Base-by-base conservation (phyloP, 2,888 invertebrate genomes). In the Lochmaea capreae region DNA sequence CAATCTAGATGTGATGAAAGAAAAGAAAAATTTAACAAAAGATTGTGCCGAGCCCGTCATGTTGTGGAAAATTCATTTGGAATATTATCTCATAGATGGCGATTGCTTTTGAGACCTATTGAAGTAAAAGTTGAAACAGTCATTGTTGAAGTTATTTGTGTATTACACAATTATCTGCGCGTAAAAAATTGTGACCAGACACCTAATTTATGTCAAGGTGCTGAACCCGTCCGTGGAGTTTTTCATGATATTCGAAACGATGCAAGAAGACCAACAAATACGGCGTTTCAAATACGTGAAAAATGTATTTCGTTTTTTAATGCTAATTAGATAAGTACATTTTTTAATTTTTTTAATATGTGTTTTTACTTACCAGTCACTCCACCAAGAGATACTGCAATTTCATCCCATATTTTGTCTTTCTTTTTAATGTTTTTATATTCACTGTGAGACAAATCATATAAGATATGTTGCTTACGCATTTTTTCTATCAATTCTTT, bases 11-110 rank as follows among this genome's bases (percentile, higher is more conserved):
- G 16, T 61, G 72, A 79, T 68, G 14, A 5, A 46, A 63, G 69
- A 1, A 80, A 80, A 73, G 78, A 79, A 73, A 78, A 78, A 22
- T 81, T 63, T 68, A 81, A 79, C 65, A 61, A 65, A 12, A 65
- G 73, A 33, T 59, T 78, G 26, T 79, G 77, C 65, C 67, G 58
- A 67, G 22, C 22, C 22, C 22, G 22, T 22, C 22, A 3, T 22
- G 22, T 22, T 22, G 22, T 22, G 22, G 22, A 22, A 22, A 22
- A 22, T 22, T 22, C 22, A 22, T 22, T 22, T 22, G 22, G 22
- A 22, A 22, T 22, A 22, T 22, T 22, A 22, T 22, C 22, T 22
- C 22, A 22, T 22, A 22, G 22, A 22, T 22, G 22, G 22, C 22
- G 22, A 22, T 22, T 22, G 22, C 22, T 22, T 22, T 22, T 22